These are phyloP conservation scores for Scomber colias DNA, from an alignment of 2,113 vertebrate species.

Conservation along the genomic window DNA sequence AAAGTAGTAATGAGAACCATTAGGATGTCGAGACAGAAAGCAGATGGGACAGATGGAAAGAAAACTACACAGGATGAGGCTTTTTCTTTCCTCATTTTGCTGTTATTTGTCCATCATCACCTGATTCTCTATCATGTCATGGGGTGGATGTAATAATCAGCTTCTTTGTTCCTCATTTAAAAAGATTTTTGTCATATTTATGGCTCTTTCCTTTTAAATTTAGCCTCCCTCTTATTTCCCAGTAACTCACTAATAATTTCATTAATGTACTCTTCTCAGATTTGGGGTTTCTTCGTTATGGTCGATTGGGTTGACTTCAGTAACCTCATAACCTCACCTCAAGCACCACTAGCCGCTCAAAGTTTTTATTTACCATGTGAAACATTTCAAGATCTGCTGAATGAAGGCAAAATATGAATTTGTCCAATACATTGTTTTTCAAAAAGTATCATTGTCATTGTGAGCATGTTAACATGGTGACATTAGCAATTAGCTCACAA, in stretches of 20 bases:
- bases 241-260: neutral
- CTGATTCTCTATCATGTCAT: neutral
- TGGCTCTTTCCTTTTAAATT: neutral
- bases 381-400: no score
- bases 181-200: neutral
- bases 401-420: no score
- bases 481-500: no score
- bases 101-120: conserved; percentile 10
- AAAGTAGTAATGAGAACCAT: conserved; percentile 55
- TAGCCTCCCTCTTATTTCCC: neutral
- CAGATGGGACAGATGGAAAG: conserved; percentile 61
- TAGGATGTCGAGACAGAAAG: conserved; percentile 49
- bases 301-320: no score
- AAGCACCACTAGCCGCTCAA: no score
- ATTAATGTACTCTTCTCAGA: neutral
- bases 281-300: no score
- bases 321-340: no score
- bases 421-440: no score
- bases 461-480: no score
- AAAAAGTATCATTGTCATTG: no score
- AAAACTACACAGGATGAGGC: conserved; percentile 9
- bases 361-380: no score
- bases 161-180: neutral
- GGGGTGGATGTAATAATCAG: neutral
- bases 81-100: conserved; percentile 30